Percentiles rank a stretch among this genome's conserved stretches.
Conservation (phyloP, 2,888 invertebrate species). For the Eupeodes latifasciatus region DNA sequence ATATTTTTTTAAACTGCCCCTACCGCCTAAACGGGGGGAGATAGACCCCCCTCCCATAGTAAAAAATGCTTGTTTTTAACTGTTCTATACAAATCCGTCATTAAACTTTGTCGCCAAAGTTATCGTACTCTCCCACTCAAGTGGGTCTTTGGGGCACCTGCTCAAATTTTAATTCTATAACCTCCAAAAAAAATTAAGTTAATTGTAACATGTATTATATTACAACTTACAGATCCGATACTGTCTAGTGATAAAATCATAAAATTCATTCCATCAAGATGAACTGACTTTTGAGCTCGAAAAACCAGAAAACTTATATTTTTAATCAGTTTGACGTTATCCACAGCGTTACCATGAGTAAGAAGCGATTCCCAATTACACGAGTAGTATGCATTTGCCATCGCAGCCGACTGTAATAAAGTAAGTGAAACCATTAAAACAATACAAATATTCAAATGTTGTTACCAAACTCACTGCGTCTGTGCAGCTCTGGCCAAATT, state of each 20-base stretch:
- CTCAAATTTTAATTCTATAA: too few species aligned
- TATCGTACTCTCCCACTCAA: too few species aligned
- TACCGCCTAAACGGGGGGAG: too few species aligned
- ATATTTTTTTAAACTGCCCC: too few species aligned
- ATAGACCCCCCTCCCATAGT: too few species aligned
- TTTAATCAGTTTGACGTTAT: slow-evolving; percentile 7
- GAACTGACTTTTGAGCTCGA: slow-evolving; percentile 18
- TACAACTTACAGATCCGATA: slow-evolving; percentile 14
- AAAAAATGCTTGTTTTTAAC: too few species aligned
- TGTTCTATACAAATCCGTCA: too few species aligned
- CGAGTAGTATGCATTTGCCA: slow-evolving; percentile 18
- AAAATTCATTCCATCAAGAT: slow-evolving; percentile 26
- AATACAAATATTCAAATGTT: neutral
- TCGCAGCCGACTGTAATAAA: neutral
- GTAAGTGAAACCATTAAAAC: neutral
- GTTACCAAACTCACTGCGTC: slow-evolving; percentile 11
- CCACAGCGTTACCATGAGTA: neutral
- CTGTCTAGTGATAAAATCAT: slow-evolving; percentile 14
- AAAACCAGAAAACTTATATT: slow-evolving; percentile 7
- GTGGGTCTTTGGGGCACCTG: too few species aligned
- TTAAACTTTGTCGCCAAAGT: too few species aligned
- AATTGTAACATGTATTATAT: too few species aligned
- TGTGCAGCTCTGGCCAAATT: slow-evolving; percentile 25
- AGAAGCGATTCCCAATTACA: slow-evolving; percentile 23
- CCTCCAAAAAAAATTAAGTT: too few species aligned